Conservation (phyloP, 2,113 vertebrate species). For the Panthera tigris region DNA sequence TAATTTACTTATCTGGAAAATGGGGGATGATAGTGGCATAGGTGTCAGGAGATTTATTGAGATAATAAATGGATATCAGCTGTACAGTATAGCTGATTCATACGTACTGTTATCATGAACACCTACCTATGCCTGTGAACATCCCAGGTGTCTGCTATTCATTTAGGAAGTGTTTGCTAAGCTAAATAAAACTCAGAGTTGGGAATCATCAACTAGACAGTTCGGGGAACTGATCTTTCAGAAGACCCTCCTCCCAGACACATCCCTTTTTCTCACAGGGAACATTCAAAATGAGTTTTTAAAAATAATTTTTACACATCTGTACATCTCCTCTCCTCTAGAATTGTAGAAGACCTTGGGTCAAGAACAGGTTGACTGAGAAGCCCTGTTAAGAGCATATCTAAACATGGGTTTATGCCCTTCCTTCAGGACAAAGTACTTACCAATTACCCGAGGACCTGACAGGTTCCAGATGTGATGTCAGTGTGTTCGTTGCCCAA, state of each 20-base stretch:
- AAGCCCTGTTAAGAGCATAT: neutral
- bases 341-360: neutral
- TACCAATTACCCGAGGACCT: neutral
- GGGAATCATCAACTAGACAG: neutral
- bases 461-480: neutral
- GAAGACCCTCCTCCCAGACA: neutral
- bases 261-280: neutral
- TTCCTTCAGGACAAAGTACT: neutral
- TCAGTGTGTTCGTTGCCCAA: neutral
- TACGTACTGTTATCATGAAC: neutral
- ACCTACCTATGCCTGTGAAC: neutral
- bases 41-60: neutral
- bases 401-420: neutral
- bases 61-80: neutral
- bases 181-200: neutral
- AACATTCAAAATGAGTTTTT: neutral
- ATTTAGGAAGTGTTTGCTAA: neutral
- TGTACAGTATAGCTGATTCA: neutral
- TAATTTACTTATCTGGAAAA: constrained; percentile 18
- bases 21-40: neutral
- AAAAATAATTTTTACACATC: neutral
- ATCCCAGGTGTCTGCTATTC: neutral
- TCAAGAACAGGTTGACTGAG: neutral
- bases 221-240: neutral
- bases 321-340: neutral